Conservation (phyloP, 1,140 invertebrate species). For the Drosophila ogumai region DNA sequence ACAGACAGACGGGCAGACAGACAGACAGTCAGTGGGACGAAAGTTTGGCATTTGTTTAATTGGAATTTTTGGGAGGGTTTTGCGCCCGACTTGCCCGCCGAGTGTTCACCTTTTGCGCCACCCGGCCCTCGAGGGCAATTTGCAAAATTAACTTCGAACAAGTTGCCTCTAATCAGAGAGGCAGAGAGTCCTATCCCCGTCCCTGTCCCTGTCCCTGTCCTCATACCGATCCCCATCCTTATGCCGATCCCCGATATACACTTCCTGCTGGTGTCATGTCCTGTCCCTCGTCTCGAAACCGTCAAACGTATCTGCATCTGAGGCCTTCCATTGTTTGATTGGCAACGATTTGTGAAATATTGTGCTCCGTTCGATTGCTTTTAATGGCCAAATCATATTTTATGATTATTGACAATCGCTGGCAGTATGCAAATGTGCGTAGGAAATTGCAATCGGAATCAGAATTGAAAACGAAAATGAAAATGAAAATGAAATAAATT, state of each 20-base stretch:
- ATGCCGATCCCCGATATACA: neutral
- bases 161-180: conserved; percentile 48
- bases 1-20: conserved; percentile 7
- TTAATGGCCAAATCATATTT: conserved; percentile 53
- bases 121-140: conserved; percentile 42
- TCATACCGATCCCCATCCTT: neutral
- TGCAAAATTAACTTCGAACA: conserved; percentile 55
- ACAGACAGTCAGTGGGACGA: conserved; percentile 29
- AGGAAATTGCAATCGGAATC: neutral
- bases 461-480: conserved; percentile 19
- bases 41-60: conserved; percentile 82
- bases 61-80: conserved; percentile 59
- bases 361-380: conserved; percentile 38
- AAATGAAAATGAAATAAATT: conserved; percentile 41
- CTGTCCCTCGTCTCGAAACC: neutral
- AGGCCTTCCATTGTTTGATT: conserved; percentile 44
- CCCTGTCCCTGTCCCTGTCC: too few species aligned
- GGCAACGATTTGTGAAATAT: conserved; percentile 47
- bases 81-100: neutral
- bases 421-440: conserved; percentile 28
- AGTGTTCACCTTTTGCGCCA: conserved; percentile 23
- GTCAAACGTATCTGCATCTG: conserved; percentile 23
- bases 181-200: neutral
- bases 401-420: conserved; percentile 50
- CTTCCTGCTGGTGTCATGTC: conserved; percentile 11